Evolutionary conservation across 1,140 invertebrate species (phyloP), one percentile per base, ranked within the genome.

Genomic region (Polyergus mexicanus): DNA sequence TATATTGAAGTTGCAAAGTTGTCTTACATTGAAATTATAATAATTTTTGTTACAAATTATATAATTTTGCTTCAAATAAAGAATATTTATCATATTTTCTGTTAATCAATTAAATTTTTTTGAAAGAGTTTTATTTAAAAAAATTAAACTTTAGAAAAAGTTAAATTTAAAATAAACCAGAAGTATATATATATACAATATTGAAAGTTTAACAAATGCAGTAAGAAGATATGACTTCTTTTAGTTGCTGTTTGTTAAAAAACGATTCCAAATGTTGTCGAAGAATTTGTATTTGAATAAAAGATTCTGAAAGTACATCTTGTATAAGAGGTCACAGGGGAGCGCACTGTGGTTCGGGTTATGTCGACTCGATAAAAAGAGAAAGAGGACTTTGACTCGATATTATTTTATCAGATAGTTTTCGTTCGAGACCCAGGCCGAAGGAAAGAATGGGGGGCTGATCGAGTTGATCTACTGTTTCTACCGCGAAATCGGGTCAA

Each of bases 391-490:
- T 86, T 76, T 54, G 66, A 69, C 66, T 84, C 56, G 78, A 89
- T 90, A 87, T 89, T 86, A 65, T 84, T 89, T 86, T 78, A 76
- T 88, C 75, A 86, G 69, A 75, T 76, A 88, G 81, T 60, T 88
- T 74, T 80, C 69, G 84, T 54, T 63, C 47, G 19, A 69, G 56
- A 83, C 41, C 35, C 47, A 51, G 62, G 63, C 68, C 41, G 32
- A 41, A 56, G 58, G 54, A 80, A 77, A 81, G 62, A 81, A 71
- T 75, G 32, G 71, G 35, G 66, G 63, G 58, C 54, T 71, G 88
- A 84, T 89, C 75, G 68, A 76, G 41, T 89, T 89, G 88, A 87
- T 90, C 74, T 84, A 87, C 66, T 66, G 85, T 76, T 87, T 89
- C 63, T 69, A 87, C 69, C 44, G 28, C n/a, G 62, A 41, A 78